These are phyloP conservation scores for Okapia johnstoni DNA, from an alignment of 2,113 vertebrate genomes.

Conservation along the genomic window DNA sequence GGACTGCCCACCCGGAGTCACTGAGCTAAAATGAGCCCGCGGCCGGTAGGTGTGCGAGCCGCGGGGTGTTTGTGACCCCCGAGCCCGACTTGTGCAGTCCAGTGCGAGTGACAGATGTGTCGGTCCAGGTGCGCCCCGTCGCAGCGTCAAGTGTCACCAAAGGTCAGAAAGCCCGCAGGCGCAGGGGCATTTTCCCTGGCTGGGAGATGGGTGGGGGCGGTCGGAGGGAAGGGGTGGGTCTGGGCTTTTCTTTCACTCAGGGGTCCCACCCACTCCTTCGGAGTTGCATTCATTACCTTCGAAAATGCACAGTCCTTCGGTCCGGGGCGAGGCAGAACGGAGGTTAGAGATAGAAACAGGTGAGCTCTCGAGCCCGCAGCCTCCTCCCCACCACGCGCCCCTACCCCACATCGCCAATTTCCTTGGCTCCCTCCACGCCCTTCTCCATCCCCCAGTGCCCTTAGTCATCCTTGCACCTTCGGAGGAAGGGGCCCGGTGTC, in stretches of 20 bases:
- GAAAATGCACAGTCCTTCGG: slow-evolving; percentile 60
- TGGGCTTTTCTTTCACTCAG: background rate
- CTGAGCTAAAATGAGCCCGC: background rate
- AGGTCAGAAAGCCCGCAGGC: background rate
- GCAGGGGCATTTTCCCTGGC: background rate
- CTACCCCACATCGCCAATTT: background rate
- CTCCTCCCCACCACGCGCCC: background rate
- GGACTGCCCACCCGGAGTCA: background rate
- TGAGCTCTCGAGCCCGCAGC: background rate
- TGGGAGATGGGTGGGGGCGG: background rate
- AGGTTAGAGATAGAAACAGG: background rate
- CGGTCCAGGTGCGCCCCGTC: background rate
- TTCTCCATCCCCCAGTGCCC: background rate
- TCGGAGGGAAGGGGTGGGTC: background rate
- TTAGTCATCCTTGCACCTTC: background rate
- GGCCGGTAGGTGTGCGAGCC: background rate
- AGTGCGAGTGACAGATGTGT: background rate
- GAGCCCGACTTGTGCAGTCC: background rate
- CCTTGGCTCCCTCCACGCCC: background rate
- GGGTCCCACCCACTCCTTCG: background rate
- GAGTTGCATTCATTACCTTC: slow-evolving; percentile 56
- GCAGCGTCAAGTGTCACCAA: background rate
- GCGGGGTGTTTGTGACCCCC: background rate
- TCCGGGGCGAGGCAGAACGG: background rate
- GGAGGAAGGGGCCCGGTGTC: background rate